Conservation (phyloP, 2,113 vertebrate species). For the Eubucco bourcierii region DNA sequence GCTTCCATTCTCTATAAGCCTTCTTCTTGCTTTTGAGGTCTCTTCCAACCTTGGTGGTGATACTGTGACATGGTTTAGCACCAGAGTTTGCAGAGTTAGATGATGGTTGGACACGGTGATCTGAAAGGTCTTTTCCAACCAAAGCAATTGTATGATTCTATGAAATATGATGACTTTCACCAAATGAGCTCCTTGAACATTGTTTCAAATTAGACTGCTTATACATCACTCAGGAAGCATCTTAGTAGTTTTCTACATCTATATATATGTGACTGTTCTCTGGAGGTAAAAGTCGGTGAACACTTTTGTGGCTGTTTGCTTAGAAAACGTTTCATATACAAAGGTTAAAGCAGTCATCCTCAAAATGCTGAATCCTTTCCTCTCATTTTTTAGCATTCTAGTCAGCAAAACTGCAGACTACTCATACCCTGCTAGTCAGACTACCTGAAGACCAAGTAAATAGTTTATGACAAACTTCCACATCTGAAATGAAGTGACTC, state of each 20-base stretch:
- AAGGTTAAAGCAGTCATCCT: neutral
- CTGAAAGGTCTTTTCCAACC: too few species aligned
- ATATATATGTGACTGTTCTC: neutral
- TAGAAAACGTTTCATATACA: neutral
- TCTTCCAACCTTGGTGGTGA: too few species aligned
- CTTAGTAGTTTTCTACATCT: neutral
- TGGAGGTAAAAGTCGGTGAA: conserved; percentile 1
- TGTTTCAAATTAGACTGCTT: neutral
- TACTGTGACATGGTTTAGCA: too few species aligned
- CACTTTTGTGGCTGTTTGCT: neutral
- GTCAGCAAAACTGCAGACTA: conserved; percentile 41
- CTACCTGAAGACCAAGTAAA: conserved; percentile 48
- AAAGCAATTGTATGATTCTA: too few species aligned
- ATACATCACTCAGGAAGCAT: neutral
- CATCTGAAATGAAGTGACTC: conserved; percentile 49
- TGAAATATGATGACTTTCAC: neutral
- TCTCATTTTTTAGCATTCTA: conserved; percentile 45
- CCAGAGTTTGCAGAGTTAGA: too few species aligned
- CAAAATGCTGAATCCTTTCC: conserved; percentile 26
- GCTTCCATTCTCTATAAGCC: too few species aligned
- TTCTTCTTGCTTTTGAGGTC: too few species aligned
- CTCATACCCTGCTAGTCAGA: conserved; percentile 29
- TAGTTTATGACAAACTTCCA: conserved; percentile 36
- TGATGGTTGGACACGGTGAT: too few species aligned
- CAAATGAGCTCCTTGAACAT: neutral